Evolutionary conservation across 2,113 vertebrate genomes (phyloP).

Genomic region (Rhinolophus ferrumequinum): DNA sequence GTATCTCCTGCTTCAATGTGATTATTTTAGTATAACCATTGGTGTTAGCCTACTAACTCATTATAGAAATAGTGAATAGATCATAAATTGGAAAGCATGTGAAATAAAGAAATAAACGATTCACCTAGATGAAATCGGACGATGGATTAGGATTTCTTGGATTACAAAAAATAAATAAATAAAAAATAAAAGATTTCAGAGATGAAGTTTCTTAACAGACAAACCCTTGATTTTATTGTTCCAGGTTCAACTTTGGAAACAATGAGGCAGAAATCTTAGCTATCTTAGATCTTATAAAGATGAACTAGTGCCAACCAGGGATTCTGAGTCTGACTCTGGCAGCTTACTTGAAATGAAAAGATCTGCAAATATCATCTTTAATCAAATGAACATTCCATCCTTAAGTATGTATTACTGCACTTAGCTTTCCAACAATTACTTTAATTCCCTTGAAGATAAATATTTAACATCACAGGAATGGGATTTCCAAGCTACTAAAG

Average conservation of each 20-base stretch:
- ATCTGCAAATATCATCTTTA: constrained; percentile 2
- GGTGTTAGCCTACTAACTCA: not conserved
- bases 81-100: not conserved
- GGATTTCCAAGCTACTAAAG: constrained; percentile 10
- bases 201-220: constrained; percentile 19
- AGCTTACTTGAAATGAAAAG: constrained; percentile 43
- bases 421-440: constrained; percentile 45
- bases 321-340: constrained; percentile 30
- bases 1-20: not conserved
- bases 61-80: not conserved
- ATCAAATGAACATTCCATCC: not conserved
- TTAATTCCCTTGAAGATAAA: constrained; percentile 35
- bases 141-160: not conserved
- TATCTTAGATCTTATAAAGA: constrained; percentile 34
- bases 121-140: not conserved
- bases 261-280: not conserved
- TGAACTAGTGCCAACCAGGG: constrained; percentile 26
- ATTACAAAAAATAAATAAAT: not conserved
- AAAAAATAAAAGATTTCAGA: not conserved
- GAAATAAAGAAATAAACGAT: not conserved
- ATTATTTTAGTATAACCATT: not conserved
- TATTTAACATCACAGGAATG: constrained; percentile 11
- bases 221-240: constrained; percentile 49
- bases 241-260: not conserved
- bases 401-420: not conserved